Evolutionary conservation across 2,797 vertebrate genomes (phyloP).

Genomic region (Avahi laniger): DNA sequence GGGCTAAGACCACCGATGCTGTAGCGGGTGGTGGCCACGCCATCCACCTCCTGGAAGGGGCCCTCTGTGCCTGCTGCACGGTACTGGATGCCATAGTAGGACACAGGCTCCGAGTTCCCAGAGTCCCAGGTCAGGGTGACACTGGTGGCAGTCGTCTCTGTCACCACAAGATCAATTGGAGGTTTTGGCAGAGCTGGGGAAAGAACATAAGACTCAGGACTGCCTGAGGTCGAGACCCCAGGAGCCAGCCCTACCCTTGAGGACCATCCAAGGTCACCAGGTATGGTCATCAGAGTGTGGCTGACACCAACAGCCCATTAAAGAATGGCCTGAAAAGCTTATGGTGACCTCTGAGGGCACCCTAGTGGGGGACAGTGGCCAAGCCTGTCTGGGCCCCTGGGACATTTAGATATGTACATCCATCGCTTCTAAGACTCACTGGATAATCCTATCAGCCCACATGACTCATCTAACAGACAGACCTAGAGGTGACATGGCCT

Average conservation of each 20-base stretch:
- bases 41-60: conserved; percentile 96
- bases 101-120: conserved; percentile 94
- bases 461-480: neutral
- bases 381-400: neutral
- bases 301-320: rapidly evolving
- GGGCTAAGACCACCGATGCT: conserved; percentile 98
- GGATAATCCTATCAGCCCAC: neutral
- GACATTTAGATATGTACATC: neutral
- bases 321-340: neutral
- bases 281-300: neutral
- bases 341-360: neutral
- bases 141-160: conserved; percentile 97
- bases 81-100: conserved; percentile 97
- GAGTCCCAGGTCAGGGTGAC: conserved; percentile 99
- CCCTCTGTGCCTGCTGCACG: conserved; percentile 90
- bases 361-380: neutral
- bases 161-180: conserved; percentile 92
- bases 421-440: neutral
- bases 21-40: conserved; percentile 96
- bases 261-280: neutral
- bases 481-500: neutral
- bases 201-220: conserved; percentile 68
- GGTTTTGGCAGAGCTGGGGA: conserved; percentile 93
- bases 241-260: conserved; percentile 64
- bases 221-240: conserved; percentile 20